Evolutionary conservation across 2,797 vertebrate species (phyloP).

Genomic region (Betta splendens): DNA sequence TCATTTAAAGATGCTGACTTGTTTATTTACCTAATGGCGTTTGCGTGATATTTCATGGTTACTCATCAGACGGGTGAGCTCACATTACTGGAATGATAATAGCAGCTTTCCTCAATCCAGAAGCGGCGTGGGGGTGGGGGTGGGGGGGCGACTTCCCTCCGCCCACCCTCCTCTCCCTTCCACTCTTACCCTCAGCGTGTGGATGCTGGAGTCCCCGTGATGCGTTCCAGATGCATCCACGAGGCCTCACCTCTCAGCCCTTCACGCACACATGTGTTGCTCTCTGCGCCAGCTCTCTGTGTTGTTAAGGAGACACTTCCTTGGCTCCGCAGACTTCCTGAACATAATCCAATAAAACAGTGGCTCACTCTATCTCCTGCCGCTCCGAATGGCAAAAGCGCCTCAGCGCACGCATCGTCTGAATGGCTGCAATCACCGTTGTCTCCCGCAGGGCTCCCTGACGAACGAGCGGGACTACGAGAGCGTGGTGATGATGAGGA

Average conservation of each 20-base stretch:
- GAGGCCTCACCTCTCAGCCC: conserved; percentile 49
- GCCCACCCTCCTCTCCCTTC: conserved; percentile 47
- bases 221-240: conserved; percentile 81
- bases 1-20: conserved; percentile 76
- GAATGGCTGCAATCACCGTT: too few relatives aligned
- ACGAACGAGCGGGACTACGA: conserved; percentile 91
- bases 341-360: conserved; percentile 65
- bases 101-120: conserved; percentile 78
- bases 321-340: conserved; percentile 64
- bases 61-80: conserved; percentile 81
- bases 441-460: conserved; percentile 78
- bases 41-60: conserved; percentile 85
- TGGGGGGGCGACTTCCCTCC: conserved; percentile 50
- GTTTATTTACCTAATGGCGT: conserved; percentile 81
- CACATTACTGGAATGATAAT: conserved; percentile 84
- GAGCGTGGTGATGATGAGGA: conserved; percentile 96
- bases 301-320: conserved; percentile 74
- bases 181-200: conserved; percentile 62
- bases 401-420: too few relatives aligned
- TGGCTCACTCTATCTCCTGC: conserved; percentile 38
- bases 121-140: conserved; percentile 27
- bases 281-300: conserved; percentile 59
- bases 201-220: conserved; percentile 78
- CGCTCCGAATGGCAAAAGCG: conserved; percentile 15
- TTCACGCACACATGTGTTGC: conserved; percentile 21